phyloP scores from a whole-genome alignment of 2,113 vertebrate genomes.

The Gorsachius goisagi region DNA sequence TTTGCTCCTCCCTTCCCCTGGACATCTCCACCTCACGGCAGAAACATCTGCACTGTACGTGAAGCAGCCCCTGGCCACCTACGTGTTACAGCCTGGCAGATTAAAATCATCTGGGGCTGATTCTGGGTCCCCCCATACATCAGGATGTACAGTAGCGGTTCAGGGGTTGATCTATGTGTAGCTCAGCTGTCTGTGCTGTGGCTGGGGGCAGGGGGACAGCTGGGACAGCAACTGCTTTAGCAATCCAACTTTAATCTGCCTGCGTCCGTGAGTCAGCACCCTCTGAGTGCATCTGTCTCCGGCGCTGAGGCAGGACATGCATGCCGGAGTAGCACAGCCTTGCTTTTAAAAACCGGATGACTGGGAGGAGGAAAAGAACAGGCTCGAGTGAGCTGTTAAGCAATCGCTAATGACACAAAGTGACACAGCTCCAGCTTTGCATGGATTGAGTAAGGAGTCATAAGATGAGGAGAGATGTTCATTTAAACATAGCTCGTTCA shows the following conservation, averaged over 20 bases:
- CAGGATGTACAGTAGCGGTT: not conserved
- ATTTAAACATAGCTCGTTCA: not conserved
- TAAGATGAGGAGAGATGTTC: not conserved
- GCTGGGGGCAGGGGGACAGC: slow-evolving; percentile 57
- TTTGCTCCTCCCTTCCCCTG: slow-evolving; percentile 31
- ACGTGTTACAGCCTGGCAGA: not conserved
- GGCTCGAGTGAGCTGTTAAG: slow-evolving; percentile 48
- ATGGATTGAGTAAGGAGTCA: slow-evolving; percentile 25
- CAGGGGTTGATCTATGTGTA: not conserved
- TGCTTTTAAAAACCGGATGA: not conserved
- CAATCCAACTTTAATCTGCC: slow-evolving; percentile 44
- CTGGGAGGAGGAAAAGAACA: not conserved
- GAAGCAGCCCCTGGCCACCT: not conserved
- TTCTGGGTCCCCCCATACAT: not conserved
- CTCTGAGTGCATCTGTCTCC: slow-evolving; percentile 50
- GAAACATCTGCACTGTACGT: slow-evolving; percentile 49
- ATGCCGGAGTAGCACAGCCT: not conserved
- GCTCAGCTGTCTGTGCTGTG: slow-evolving; percentile 50
- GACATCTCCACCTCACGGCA: slow-evolving; percentile 13
- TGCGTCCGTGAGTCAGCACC: slow-evolving; percentile 41
- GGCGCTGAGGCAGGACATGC: not conserved
- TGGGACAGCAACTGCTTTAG: slow-evolving; percentile 60
- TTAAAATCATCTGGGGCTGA: not conserved
- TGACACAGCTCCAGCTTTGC: slow-evolving; percentile 29
- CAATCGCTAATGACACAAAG: slow-evolving; percentile 24